Percentiles rank a stretch among this genome's conserved stretches.
Evolutionary conservation across 2,888 invertebrate genomes (phyloP).

Genomic region (Drosophila lacicola): DNA sequence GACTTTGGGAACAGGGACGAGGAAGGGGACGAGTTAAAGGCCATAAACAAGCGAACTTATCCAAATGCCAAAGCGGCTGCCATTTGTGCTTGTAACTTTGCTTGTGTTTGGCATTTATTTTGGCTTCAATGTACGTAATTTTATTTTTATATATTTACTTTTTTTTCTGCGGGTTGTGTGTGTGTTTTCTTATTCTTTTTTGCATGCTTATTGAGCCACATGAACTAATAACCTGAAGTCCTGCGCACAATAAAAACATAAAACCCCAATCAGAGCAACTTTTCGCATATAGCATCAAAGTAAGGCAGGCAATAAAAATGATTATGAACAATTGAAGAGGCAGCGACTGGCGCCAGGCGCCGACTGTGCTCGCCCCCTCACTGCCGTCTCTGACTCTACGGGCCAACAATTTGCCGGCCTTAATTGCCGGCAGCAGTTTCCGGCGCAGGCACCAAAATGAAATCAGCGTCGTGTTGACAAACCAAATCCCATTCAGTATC

Average conservation of each 20-base stretch:
- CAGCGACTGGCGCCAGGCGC: slow-evolving; percentile 61
- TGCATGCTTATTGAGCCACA: slow-evolving; percentile 74
- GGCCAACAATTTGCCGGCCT: slow-evolving; percentile 57
- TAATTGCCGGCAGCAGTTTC: slow-evolving; percentile 79
- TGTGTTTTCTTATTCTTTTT: slow-evolving; percentile 11
- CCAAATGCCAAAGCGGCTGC: slow-evolving; percentile 24
- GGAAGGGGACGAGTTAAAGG: background rate
- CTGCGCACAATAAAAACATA: slow-evolving; percentile 76
- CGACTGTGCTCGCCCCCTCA: slow-evolving; percentile 28
- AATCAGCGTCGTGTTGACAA: slow-evolving; percentile 66
- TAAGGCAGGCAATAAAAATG: slow-evolving; percentile 78
- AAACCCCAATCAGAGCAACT: slow-evolving; percentile 77
- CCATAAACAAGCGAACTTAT: slow-evolving; percentile 58
- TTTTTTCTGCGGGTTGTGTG: background rate
- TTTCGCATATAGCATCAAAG: slow-evolving; percentile 77
- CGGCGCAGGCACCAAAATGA: slow-evolving; percentile 69
- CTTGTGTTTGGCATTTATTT: slow-evolving; percentile 50
- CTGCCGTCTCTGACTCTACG: slow-evolving; percentile 34
- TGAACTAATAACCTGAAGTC: slow-evolving; percentile 77
- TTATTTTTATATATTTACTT: slow-evolving; percentile 23
- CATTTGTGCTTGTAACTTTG: slow-evolving; percentile 12
- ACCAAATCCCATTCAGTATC: slow-evolving; percentile 30
- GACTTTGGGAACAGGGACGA: background rate
- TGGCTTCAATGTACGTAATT: slow-evolving; percentile 45
- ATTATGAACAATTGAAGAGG: slow-evolving; percentile 81